Conservation (phyloP, 2,113 vertebrate species). For the Triplophysa dalaica region DNA sequence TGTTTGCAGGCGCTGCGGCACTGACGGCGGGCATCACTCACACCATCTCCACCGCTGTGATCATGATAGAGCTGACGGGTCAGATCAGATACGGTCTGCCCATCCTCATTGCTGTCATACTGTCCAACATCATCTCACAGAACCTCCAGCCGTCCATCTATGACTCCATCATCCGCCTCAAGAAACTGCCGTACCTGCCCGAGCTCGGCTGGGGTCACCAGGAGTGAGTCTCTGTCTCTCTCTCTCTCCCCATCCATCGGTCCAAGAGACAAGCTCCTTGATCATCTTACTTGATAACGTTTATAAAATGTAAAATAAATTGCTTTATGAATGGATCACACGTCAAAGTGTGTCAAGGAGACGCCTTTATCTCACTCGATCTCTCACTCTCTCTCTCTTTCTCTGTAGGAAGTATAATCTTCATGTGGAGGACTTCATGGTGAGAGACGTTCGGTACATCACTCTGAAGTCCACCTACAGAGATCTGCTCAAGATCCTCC, state of each 20-base stretch:
- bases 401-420: slow-evolving; percentile 84
- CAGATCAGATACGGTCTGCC: slow-evolving; percentile 96
- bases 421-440: slow-evolving; percentile 95
- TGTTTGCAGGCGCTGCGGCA: slow-evolving; percentile 83
- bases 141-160: slow-evolving; percentile 95
- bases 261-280: neutral
- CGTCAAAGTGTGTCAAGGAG: too few relatives aligned
- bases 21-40: slow-evolving; percentile 93
- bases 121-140: slow-evolving; percentile 93
- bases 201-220: slow-evolving; percentile 92
- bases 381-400: neutral
- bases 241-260: too few relatives aligned
- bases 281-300: too few relatives aligned
- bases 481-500: slow-evolving; percentile 84
- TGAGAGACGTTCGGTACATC: slow-evolving; percentile 85
- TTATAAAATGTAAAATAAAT: too few relatives aligned
- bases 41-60: slow-evolving; percentile 93
- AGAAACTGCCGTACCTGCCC: slow-evolving; percentile 93
- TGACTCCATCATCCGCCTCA: slow-evolving; percentile 96
- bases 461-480: slow-evolving; percentile 89
- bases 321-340: too few relatives aligned
- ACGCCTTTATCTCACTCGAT: too few relatives aligned
- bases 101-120: slow-evolving; percentile 92
- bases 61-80: slow-evolving; percentile 95
- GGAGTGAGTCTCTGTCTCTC: slow-evolving; percentile 76